Evolutionary conservation across 1,140 invertebrate species (phyloP), one percentile per base, ranked within the genome.

Genomic region (Drosophila rhopaloa): DNA sequence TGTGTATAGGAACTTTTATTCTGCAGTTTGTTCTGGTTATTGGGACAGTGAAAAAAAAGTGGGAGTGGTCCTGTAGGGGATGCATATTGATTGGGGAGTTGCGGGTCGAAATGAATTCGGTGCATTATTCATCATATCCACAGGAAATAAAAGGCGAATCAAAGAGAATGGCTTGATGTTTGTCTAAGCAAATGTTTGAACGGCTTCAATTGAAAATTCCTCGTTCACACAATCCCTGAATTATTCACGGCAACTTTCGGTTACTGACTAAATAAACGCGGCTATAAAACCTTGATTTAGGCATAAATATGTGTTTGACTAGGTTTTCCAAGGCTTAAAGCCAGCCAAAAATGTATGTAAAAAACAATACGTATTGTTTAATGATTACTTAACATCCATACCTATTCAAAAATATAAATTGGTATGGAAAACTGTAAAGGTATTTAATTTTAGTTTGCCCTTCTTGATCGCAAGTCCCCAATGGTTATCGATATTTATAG

Each of bases 61-160:
- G 53, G 19, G 11, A n/a, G 9, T 9, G 62, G 60, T 67, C 61
- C 47, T 67, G 47, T 19, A 50, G 47, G 53, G 40, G 40, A 66
- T 65, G 62, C 59, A 54, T 68, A 68, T 68, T 68, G 65, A 68
- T 67, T 68, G 38, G 65, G 63, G 63, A 65, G 40, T 19, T 68
- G 29, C 61, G 63, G 40, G 29, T 32, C 37, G 63, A 54, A 68
- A 59, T 59, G 32, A 59, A 54, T 67, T 68, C 47, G 38, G 65
- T 67, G 61, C 65, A 67, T 53, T 66, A 66, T 66, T 68, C 65
- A 68, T 66, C 27, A 32, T 58, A 41, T 56, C 19, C 50, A 56
- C 19, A 51, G 59, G 14, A 56, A 24, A 8, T 2, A 3, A 11
- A 11, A 5, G 19, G 44, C 44, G 44, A 47, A 60, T 58, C 55